Evolutionary conservation across 2,113 vertebrate genomes (phyloP).

Genomic region (Shinisaurus crocodilurus): DNA sequence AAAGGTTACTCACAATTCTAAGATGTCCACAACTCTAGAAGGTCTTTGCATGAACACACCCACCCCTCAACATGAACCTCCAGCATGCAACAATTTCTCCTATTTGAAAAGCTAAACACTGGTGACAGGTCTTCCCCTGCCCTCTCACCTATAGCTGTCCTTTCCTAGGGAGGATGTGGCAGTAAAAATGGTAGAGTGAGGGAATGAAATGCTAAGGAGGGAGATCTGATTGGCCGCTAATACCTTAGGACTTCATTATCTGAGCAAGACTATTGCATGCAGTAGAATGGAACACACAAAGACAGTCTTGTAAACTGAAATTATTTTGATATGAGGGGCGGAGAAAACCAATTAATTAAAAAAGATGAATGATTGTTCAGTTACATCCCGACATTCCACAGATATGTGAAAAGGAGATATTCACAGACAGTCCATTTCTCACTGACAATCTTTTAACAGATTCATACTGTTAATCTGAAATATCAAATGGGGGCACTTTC

Average conservation of each 20-base stretch:
- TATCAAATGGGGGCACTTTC: background rate
- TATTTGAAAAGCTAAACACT: background rate
- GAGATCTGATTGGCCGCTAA: background rate
- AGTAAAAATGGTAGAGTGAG: background rate
- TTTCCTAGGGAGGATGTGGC: background rate
- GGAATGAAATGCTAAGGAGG: background rate
- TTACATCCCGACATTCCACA: constrained; percentile 16
- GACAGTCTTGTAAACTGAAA: background rate
- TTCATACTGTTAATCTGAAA: background rate
- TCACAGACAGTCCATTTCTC: constrained; percentile 7
- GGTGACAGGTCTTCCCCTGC: background rate
- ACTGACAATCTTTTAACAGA: background rate
- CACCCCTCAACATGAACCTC: background rate
- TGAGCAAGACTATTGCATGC: background rate
- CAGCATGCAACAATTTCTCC: background rate
- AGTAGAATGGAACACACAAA: background rate
- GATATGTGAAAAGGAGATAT: background rate
- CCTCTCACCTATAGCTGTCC: background rate
- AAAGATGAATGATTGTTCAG: background rate
- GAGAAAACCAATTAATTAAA: constrained; percentile 15
- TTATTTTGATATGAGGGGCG: background rate
- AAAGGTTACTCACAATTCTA: background rate
- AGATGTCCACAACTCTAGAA: background rate
- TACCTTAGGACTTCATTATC: background rate
- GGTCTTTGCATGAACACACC: background rate